Conservation (phyloP, 2,113 vertebrate genomes). For the Girardinichthys multiradiatus region DNA sequence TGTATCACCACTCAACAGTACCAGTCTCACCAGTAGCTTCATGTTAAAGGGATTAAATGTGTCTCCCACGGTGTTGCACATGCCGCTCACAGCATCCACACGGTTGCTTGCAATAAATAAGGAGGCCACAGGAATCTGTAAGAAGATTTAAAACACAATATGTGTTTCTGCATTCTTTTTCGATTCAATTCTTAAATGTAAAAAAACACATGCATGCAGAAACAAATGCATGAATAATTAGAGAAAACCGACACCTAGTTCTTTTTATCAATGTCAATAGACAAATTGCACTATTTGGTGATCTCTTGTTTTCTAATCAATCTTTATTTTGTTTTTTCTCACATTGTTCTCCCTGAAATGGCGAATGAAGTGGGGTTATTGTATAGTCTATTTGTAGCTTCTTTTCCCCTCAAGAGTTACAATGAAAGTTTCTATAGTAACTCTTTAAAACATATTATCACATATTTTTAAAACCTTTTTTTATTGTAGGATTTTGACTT, state of each 20-base stretch:
- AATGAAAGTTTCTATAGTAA: no score
- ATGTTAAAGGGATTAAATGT: constrained; percentile 80
- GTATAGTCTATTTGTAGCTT: no score
- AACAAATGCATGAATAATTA: neutral
- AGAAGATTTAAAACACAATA: neutral
- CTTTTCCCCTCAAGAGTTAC: no score
- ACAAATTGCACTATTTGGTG: neutral
- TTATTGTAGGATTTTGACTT: neutral
- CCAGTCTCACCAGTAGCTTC: constrained; percentile 63
- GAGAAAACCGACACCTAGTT: neutral
- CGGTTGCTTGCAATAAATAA: constrained; percentile 63
- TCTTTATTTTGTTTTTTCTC: no score
- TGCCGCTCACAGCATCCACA: neutral
- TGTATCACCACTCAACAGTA: neutral
- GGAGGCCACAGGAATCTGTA: constrained; percentile 45
- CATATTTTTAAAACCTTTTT: no score
- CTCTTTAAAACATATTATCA: no score
- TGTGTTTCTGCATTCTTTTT: neutral
- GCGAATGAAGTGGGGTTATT: neutral
- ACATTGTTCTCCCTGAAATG: no score
- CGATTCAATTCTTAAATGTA: neutral
- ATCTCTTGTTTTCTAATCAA: no score
- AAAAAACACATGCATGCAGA: neutral
- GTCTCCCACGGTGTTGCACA: constrained; percentile 49
- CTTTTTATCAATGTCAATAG: neutral